Base-by-base conservation (phyloP, 2,113 vertebrate genomes). In the Centrocercus urophasianus region DNA sequence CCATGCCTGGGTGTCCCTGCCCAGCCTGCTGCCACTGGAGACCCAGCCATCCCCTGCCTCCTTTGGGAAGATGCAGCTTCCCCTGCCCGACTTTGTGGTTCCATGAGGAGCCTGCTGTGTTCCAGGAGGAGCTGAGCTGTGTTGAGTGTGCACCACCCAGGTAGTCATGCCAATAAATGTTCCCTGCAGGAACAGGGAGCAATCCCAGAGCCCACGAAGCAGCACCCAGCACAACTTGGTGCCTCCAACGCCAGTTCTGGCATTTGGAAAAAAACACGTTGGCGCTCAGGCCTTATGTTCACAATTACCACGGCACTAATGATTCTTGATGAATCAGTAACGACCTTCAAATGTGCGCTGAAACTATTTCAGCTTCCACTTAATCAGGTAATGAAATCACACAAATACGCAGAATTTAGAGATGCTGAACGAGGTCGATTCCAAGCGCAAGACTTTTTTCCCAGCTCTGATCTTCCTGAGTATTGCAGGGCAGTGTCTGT, bases 311-410 rank as follows among this genome's bases (percentile, higher is more conserved):
- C 57, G 28, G 77, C 86, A 73, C 59, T 82, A 80, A 89, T 48
- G 70, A 93, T 70, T 64, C 82, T 17, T 75, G 75, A 92, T 86
- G 91, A 93, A 89, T 96, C 93, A 92, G 52, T 69, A 76, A 95
- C n/a, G 88, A 96, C 93, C 93, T 96, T 94, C 95, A 90, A 45
- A 64, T 79, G 54, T 85, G 48, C 22, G 27, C 43, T 16, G 54
- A 45, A 52, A 86, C 63, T 80, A 24, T 71, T 76, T 56, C 69
- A 71, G 89, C 80, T 90, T 85, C 66, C 76, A 56, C 88, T 82
- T n/a, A 34, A 54, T 38, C 7, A 18, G 63, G 34, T 43, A 45
- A 69, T 43, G 79, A 86, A 93, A 64, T 69, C 80, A 78, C 6
- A 69, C 30, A 78, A 54, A 47, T 7, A 64, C 42, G 66, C 21